Evolutionary conservation across 2,113 vertebrate species (phyloP).

Genomic region (Solea solea): DNA sequence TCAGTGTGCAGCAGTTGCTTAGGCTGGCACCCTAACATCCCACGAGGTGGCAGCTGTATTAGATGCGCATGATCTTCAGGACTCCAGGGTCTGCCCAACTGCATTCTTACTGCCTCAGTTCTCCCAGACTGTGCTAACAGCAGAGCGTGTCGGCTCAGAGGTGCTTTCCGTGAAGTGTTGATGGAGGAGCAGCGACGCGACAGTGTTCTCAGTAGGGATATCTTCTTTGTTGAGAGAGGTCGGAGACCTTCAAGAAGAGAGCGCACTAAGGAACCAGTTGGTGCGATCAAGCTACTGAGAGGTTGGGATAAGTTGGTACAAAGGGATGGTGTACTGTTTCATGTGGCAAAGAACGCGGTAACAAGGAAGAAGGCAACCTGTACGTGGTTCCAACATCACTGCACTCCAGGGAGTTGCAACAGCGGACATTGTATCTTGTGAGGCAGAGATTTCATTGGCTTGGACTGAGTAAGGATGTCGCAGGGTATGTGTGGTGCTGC

Average conservation of each 20-base stretch:
- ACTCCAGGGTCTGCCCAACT: neutral
- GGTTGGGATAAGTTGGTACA: neutral
- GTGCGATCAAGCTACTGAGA: neutral
- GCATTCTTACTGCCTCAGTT: neutral
- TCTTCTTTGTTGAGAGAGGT: neutral
- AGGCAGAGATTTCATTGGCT: neutral
- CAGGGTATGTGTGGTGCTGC: neutral
- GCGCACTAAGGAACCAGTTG: neutral
- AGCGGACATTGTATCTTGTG: neutral
- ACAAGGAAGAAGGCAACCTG: neutral
- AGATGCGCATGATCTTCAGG: neutral
- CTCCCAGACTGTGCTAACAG: neutral
- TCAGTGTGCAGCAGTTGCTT: neutral
- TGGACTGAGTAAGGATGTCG: neutral
- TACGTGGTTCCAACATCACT: neutral
- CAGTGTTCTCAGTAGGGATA: neutral
- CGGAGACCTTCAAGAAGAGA: neutral
- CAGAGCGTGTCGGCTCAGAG: neutral
- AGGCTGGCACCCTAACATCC: neutral
- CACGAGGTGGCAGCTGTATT: neutral
- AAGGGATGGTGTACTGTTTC: neutral
- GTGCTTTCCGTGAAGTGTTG: neutral
- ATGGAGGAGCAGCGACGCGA: neutral
- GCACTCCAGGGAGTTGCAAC: neutral
- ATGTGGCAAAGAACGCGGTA: neutral